Percentiles rank a stretch among this genome's conserved stretches.
Evolutionary conservation across 2,113 vertebrate species (phyloP).

Genomic region (Charina bottae): DNA sequence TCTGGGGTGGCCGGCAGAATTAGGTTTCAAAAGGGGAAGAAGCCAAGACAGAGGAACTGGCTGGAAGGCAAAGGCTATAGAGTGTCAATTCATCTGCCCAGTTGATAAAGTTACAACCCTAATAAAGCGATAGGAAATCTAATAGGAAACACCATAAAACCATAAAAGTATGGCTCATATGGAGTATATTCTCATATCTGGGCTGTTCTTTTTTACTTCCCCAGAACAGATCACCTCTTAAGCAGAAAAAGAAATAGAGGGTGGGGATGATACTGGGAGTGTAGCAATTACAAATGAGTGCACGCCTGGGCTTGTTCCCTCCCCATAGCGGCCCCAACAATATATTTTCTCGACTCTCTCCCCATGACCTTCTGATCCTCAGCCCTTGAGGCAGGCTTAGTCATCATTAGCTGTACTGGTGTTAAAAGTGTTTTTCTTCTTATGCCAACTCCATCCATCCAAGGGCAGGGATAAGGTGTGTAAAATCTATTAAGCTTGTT

Average conservation of each 20-base stretch:
- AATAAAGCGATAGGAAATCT: neutral
- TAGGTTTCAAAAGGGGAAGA: conserved; percentile 18
- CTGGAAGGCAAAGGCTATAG: neutral
- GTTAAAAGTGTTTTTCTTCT: neutral
- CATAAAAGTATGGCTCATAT: neutral
- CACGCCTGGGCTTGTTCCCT: neutral
- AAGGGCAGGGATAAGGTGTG: neutral
- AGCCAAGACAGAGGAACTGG: neutral
- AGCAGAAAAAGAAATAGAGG: neutral
- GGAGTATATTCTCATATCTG: neutral
- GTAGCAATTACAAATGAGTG: neutral
- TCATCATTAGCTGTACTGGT: neutral
- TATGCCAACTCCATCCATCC: neutral
- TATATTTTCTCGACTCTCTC: neutral
- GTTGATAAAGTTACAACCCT: neutral
- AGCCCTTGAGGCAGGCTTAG: neutral
- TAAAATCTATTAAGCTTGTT: neutral
- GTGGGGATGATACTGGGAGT: neutral
- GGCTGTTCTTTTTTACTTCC: conserved; percentile 1
- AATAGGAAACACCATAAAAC: neutral
- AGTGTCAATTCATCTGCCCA: neutral
- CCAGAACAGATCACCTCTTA: neutral
- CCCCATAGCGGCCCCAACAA: neutral
- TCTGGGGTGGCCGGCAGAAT: neutral
- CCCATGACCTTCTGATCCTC: neutral